Base-by-base conservation (phyloP, 2,888 invertebrate species). In the Idaea dimidiata region DNA sequence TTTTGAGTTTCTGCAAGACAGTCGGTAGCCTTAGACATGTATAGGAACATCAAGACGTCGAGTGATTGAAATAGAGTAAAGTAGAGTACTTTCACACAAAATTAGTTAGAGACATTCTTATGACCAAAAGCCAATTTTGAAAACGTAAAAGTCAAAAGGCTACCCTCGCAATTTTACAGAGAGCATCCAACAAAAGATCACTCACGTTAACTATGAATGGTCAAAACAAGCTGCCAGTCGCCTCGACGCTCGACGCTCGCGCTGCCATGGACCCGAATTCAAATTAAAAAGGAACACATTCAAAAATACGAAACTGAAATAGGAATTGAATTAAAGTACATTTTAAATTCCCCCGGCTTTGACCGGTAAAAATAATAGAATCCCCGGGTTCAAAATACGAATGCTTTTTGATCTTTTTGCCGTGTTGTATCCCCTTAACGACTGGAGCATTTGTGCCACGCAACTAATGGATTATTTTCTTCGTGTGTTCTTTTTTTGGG, bases 381-480 rank as follows among this genome's bases (percentile, higher is more conserved):
- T 80, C 78, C 78, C 76, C 81, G 83, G 75, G 80, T 86, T 83
- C 83, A 80, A 84, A 88, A 85, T 78, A 73, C 81, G 81, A 86
- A 86, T 83, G 80, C 77, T 84, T 90, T 91, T 91, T 91, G 88
- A 91, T 91, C 88, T 88, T 78, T 78, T 84, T 84, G 76, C 80
- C 75, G 78, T 84, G 83, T 79, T 82, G 77, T 84, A 84, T 87
- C 86, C 89, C 89, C 88, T 86, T 87, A 88, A 81, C 86, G 83
- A 86, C 79, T 72, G 81, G 84, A 80, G 86, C 83, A 87, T 88
- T 89, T 87, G 81, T 84, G 85, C 83, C 88, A 85, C 83, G 88
- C 86, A 88, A 89, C 89, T 91, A 91, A 89, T 92, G 91, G 92
- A 93, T 92, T 93, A 92, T 92, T 89, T 90, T 89, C 89, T 88